Evolutionary conservation across 1,140 invertebrate species (phyloP), one percentile per base, ranked within the genome.

Genomic region (Leucophenga varia): DNA sequence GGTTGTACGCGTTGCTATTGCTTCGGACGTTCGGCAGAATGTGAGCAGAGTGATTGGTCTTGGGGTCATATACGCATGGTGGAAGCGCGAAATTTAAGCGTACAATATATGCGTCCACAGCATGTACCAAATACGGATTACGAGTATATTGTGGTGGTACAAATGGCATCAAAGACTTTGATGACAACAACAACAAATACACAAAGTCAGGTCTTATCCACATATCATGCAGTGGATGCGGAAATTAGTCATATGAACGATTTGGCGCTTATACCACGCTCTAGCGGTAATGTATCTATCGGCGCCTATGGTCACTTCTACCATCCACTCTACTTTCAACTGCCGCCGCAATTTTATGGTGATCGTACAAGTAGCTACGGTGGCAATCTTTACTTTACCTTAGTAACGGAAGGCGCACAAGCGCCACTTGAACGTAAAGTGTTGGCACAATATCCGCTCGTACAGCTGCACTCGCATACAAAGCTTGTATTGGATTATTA

Each of bases 291-390:
- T 56, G 80, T 90, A 0, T 82, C 80, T 2, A 79, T 91, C 19
- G 83, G 84, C n/a, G 76, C 83, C 2, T 83, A 79, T 38, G 77
- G 81, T 21, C 78, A 82, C 14, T 84, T 86, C 54, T 82, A 86
- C 47, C 84, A 85, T 50, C 91, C 93, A 0, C 77, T 95, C 1
- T 96, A 95, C 74, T 94, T 93, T 84, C 83, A 86, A 54, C 76
- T 97, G 4, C 91, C 93, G 0, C 78, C 83, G 2, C 79, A 85
- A 32, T 94, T 97, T 75, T 79, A 89, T 2, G 93, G 92, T 2
- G 95, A 98, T 78, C 79, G 91, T 77, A 86, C 93, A 1, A 78
- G 86, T 25, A 97, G 95, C 1, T 99, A 98, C 72, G 95, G 94
- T 52, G 95, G 95, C 5, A 86, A 85, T 52, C 75, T 98, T 2